These are phyloP conservation scores for Miniopterus natalensis DNA, from an alignment of 2,113 vertebrate genomes.

Conservation along the genomic window DNA sequence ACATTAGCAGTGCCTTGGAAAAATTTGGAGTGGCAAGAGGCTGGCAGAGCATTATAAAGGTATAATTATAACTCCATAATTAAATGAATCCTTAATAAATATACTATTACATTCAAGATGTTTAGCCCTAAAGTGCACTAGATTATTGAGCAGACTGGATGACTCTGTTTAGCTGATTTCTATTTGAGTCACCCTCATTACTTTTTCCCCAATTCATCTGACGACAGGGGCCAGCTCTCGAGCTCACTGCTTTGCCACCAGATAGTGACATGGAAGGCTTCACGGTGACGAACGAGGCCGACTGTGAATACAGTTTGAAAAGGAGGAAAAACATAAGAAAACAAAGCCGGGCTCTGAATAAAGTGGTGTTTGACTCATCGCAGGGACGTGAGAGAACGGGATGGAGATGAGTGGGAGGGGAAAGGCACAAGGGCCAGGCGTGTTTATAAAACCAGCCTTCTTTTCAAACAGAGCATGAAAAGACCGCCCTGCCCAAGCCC, in stretches of 20 bases:
- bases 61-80: constrained; percentile 64
- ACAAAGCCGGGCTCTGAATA: background rate
- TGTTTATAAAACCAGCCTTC: background rate
- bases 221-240: background rate
- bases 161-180: constrained; percentile 58
- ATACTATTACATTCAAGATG: constrained; percentile 65
- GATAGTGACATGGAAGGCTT: background rate
- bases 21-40: constrained; percentile 21
- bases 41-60: constrained; percentile 54
- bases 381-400: background rate
- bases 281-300: background rate
- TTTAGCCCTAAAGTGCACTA: constrained; percentile 14
- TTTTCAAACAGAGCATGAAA: background rate
- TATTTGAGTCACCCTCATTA: constrained; percentile 39
- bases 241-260: background rate
- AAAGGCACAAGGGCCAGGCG: rapidly evolving
- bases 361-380: background rate
- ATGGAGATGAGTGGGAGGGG: background rate
- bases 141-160: constrained; percentile 2
- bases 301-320: background rate
- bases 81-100: constrained; percentile 66
- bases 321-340: background rate
- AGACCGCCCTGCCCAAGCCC: background rate
- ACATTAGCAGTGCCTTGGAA: constrained; percentile 64
- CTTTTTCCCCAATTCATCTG: background rate